These are phyloP conservation scores for Anoplophora glabripennis DNA, from an alignment of 1,140 invertebrate species.

Conservation along the genomic window DNA sequence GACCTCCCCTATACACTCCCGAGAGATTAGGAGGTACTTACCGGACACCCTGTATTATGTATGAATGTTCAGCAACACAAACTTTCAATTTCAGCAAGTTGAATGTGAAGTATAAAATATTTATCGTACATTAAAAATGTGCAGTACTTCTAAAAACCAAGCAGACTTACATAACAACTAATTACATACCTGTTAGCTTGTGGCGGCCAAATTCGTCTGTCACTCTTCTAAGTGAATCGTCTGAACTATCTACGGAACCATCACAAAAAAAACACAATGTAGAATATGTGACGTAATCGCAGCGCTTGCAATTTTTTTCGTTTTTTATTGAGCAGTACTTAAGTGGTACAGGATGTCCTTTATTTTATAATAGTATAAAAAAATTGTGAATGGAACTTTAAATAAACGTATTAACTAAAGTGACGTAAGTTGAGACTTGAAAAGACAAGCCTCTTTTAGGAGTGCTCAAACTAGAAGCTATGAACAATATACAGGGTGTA, in stretches of 20 bases:
- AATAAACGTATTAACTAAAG: no score
- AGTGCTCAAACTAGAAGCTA: no score
- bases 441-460: neutral
- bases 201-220: constrained; percentile 37
- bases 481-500: no score
- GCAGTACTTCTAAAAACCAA: no score
- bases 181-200: constrained; percentile 36
- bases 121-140: neutral
- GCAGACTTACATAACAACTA: neutral
- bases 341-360: constrained; percentile 1
- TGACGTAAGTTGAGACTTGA: neutral
- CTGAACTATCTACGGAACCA: constrained; percentile 31
- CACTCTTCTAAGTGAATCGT: constrained; percentile 34
- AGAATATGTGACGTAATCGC: neutral
- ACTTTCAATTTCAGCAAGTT: no score
- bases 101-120: no score
- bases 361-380: neutral
- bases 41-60: no score
- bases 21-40: no score
- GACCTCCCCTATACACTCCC: no score
- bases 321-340: neutral
- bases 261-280: constrained; percentile 16
- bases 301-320: neutral
- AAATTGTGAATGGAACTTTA: neutral
- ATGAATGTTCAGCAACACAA: no score